Evolutionary conservation across 2,113 vertebrate genomes (phyloP).

Genomic region (Eulacestoma nigropectus): DNA sequence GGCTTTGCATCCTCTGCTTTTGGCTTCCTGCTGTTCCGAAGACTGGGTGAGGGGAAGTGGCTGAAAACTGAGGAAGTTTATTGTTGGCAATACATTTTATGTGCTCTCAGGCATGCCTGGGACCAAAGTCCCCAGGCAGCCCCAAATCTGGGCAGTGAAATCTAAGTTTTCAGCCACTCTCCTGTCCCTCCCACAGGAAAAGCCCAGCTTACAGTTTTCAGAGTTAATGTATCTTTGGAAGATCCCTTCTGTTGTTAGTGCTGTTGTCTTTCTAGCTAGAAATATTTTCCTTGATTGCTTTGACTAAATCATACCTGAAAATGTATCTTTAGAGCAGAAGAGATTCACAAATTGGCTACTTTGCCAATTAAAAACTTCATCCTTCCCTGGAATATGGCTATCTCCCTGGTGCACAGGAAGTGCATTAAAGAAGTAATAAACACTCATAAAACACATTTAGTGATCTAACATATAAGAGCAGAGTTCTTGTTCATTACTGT

Average conservation of each 20-base stretch:
- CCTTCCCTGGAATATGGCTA: not conserved
- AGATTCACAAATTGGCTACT: not conserved
- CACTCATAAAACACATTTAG: conserved; percentile 14
- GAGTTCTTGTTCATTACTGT: conserved; percentile 5
- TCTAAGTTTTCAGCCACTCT: not conserved
- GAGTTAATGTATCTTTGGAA: not conserved
- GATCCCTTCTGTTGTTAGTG: not conserved
- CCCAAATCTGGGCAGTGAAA: not conserved
- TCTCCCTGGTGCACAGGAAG: conserved; percentile 26
- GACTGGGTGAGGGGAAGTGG: not conserved
- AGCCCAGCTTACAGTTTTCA: not conserved
- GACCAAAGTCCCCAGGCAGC: not conserved
- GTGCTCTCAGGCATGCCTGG: not conserved
- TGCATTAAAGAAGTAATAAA: conserved; percentile 27
- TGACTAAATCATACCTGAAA: conserved; percentile 9
- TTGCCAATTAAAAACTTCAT: not conserved
- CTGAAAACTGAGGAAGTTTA: conserved; percentile 30
- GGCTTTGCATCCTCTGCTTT: not conserved
- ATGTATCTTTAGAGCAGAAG: not conserved
- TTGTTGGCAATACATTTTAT: not conserved
- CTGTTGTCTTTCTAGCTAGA: not conserved
- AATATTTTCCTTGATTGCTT: not conserved
- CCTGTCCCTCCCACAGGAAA: not conserved
- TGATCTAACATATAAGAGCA: conserved; percentile 32
- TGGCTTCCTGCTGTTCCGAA: not conserved